These are phyloP conservation scores for Andrena bucephala DNA, from an alignment of 2,888 invertebrate genomes.

Conservation along the genomic window DNA sequence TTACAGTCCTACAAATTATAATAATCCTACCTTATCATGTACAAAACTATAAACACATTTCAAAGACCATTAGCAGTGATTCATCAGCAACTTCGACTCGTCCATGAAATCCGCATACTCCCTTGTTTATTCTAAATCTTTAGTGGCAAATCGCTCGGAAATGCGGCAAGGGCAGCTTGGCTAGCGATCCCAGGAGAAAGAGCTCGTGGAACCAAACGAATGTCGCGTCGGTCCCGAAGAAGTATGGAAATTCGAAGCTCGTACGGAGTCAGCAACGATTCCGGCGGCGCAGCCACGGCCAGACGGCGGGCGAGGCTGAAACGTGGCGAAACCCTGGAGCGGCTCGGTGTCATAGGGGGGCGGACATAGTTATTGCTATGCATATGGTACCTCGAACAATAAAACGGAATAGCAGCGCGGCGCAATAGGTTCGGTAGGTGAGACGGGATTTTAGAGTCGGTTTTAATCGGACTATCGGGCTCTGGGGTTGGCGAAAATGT, in stretches of 20 bases:
- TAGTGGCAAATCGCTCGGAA: not conserved
- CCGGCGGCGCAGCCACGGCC: constrained; percentile 36
- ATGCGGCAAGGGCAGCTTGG: not conserved
- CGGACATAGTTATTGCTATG: constrained; percentile 81
- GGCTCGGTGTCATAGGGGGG: constrained; percentile 68
- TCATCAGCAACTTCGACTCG: too few species aligned
- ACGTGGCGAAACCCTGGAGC: constrained; percentile 54
- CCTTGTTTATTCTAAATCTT: not conserved
- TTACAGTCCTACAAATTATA: too few species aligned
- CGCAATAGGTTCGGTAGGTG: constrained; percentile 64
- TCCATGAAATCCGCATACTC: not conserved
- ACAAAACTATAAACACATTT: too few species aligned
- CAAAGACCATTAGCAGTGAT: too few species aligned
- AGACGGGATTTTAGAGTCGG: constrained; percentile 78
- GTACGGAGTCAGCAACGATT: constrained; percentile 72
- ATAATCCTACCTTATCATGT: too few species aligned
- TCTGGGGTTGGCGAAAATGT: constrained; percentile 58
- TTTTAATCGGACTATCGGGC: constrained; percentile 80
- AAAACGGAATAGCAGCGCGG: constrained; percentile 80
- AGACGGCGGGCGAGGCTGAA: constrained; percentile 36
- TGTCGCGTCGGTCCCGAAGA: constrained; percentile 43
- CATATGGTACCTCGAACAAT: constrained; percentile 81
- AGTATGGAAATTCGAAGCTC: constrained; percentile 62
- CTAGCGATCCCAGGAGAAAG: constrained; percentile 17
- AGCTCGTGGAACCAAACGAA: constrained; percentile 35